These are phyloP conservation scores for Mormyrus proboscirostris DNA, from an alignment of 2,797 vertebrate genomes.

Conservation along the genomic window DNA sequence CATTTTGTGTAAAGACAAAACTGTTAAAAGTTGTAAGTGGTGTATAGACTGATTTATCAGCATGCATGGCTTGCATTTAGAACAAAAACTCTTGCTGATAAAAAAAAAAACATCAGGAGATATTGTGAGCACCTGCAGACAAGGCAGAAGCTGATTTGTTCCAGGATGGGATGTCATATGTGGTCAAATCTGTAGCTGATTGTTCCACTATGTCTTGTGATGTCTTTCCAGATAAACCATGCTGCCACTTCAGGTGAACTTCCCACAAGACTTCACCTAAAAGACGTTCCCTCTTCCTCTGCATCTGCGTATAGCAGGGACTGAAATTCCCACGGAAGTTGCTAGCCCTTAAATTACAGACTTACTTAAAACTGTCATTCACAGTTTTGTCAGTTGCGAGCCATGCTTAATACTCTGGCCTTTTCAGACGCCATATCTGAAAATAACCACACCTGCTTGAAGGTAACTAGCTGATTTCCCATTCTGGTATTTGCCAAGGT, in stretches of 20 bases:
- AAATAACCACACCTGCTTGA: not conserved
- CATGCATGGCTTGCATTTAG: not conserved
- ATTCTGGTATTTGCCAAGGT: not conserved
- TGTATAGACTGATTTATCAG: not conserved
- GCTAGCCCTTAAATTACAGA: not conserved
- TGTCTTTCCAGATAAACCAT: not conserved
- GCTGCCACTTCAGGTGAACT: not conserved
- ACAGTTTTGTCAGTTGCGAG: not conserved
- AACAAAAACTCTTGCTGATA: not conserved
- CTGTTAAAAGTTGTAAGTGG: not conserved
- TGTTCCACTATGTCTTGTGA: not conserved
- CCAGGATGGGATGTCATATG: not conserved
- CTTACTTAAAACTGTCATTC: not conserved
- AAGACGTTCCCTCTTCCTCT: not conserved
- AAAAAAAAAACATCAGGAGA: not conserved
- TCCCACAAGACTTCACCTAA: not conserved
- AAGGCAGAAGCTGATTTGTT: not conserved
- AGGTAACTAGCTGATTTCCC: not conserved
- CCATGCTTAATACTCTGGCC: not conserved
- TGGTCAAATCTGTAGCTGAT: not conserved
- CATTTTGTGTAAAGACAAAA: not conserved
- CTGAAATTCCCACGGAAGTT: not conserved
- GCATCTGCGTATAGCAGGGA: not conserved
- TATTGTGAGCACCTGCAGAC: not conserved
- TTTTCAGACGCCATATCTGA: not conserved